These are phyloP conservation scores for Sardina pilchardus DNA, from an alignment of 2,113 vertebrate species.

Conservation along the genomic window DNA sequence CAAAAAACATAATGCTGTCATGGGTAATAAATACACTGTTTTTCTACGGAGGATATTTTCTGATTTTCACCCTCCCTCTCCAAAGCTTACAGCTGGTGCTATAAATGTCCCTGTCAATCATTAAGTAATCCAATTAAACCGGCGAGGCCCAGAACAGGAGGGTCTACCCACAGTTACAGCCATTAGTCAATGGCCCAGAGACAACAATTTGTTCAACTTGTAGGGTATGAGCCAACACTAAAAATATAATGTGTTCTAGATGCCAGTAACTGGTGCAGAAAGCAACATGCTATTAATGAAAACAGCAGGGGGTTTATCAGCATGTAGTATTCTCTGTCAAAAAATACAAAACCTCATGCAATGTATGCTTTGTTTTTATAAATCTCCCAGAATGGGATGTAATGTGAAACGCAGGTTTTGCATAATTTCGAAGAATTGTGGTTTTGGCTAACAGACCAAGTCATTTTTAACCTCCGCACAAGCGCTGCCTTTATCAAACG, in stretches of 20 bases:
- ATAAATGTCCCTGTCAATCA: constrained; percentile 65
- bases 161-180: constrained; percentile 58
- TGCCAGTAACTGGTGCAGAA: neutral
- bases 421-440: too few species aligned
- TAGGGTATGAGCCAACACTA: neutral
- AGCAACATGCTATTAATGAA: neutral
- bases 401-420: too few species aligned
- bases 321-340: neutral
- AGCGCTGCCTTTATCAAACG: too few species aligned
- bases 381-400: too few species aligned
- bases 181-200: constrained; percentile 44
- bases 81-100: constrained; percentile 46
- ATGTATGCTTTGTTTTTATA: neutral
- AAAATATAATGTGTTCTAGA: neutral
- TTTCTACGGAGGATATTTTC: neutral
- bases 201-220: neutral
- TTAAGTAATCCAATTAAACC: constrained; percentile 62
- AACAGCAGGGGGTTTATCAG: neutral
- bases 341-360: neutral
- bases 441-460: too few species aligned
- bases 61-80: neutral
- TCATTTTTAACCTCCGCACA: too few species aligned
- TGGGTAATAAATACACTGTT: neutral
- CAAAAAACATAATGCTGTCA: neutral
- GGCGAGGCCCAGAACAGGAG: constrained; percentile 60